Evolutionary conservation across 1,140 invertebrate genomes (phyloP), one percentile per base, ranked within the genome.

Genomic region (Euura saliciscinereae): DNA sequence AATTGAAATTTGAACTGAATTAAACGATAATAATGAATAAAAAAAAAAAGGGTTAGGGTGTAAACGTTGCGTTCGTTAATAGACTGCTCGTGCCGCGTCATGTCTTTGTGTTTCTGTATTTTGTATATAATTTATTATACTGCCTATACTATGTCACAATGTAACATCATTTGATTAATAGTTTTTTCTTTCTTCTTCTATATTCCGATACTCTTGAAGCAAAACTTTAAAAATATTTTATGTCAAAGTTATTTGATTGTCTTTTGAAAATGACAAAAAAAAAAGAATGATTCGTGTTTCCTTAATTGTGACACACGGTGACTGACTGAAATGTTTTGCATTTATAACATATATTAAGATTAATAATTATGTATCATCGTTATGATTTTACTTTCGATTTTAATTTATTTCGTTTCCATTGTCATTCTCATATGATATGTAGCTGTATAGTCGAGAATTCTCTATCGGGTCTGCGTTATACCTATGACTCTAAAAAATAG

Each of bases 201-300:
- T 28, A 28, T 5, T 59, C 51, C 51, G 51, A 59, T 59, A 8
- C 28, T 28, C 28, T 59, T n/a, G 28, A 59, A 59, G 6, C 10
- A 59, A 11, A 59, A 5, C 13, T 59, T 59, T 59, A 59, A 11
- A 11, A 8, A 59, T 59, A 11, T 59, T 59, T 11, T 59, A 59
- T 6, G 13, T 59, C 51, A 11, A 59, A 59, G 28, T 28, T 28
- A 28, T 28, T 28, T 28, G 28, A 28, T 28, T 28, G 28, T 28
- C 28, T 28, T 28, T 28, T 28, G 28, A 28, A 28, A 28, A 28
- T 28, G 28, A 28, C 28, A 28, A 28, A 28, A 28, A 28, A 28
- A 28, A 28, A 28, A 28, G 28, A 28, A 28, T 28, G 28, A 80
- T 76, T 28, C 28, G 28, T 28, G 28, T 28, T 28, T 28, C 28